These are phyloP conservation scores for Ochropacha duplaris DNA, from an alignment of 2,888 invertebrate genomes.

Conservation along the genomic window DNA sequence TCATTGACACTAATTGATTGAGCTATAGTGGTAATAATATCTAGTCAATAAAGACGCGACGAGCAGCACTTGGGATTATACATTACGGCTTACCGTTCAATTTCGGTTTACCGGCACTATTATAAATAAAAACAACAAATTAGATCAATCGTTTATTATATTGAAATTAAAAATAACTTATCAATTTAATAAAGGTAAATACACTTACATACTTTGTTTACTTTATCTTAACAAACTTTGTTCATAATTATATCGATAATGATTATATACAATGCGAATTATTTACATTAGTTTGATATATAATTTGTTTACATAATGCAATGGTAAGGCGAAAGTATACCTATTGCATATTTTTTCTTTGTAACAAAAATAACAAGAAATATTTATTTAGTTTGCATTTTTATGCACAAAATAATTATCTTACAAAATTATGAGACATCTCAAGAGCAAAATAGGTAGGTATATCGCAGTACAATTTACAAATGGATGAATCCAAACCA, in stretches of 20 bases:
- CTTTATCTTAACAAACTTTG: conserved; percentile 59
- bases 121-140: conserved; percentile 1
- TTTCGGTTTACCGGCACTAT: too few relatives aligned
- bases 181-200: conserved; percentile 25
- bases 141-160: conserved; percentile 62
- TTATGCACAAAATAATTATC: too few relatives aligned
- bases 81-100: too few relatives aligned
- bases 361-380: neutral
- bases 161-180: conserved; percentile 62
- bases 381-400: too few relatives aligned
- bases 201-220: conserved; percentile 45
- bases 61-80: too few relatives aligned
- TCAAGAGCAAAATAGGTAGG: too few relatives aligned
- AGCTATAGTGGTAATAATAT: too few relatives aligned
- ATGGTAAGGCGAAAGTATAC: neutral
- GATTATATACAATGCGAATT: conserved; percentile 48
- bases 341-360: neutral
- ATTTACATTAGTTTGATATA: conserved; percentile 16
- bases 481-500: too few relatives aligned
- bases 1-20: too few relatives aligned
- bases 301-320: neutral
- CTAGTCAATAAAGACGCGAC: too few relatives aligned
- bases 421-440: too few relatives aligned
- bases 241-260: conserved; percentile 50
- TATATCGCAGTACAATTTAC: too few relatives aligned